Evolutionary conservation across 92 coral and sea anemone species (phyloP).

Genomic region (Paragorgia papillata): DNA sequence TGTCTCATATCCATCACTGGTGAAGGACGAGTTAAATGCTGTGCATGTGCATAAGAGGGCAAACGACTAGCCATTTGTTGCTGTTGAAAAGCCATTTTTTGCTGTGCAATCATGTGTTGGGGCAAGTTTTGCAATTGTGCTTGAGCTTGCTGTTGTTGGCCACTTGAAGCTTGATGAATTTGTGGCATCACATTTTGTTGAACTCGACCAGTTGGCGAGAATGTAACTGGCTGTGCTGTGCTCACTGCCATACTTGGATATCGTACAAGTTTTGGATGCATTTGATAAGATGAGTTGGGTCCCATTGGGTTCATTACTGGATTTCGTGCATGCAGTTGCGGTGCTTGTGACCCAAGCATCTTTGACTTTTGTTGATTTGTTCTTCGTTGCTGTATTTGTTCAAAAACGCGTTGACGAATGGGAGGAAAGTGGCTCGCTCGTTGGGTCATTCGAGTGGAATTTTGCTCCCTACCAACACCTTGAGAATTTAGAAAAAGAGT

Average conservation of each 20-base stretch:
- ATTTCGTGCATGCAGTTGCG: slow-evolving; percentile 38
- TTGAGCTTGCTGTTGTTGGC: slow-evolving; percentile 10
- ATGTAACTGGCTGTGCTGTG: slow-evolving; percentile 12
- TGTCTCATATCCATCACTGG: slow-evolving; percentile 39
- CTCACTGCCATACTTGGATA: slow-evolving; percentile 13
- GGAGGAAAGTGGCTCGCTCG: slow-evolving; percentile 13
- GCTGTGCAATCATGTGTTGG: slow-evolving; percentile 30
- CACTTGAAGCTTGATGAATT: neutral
- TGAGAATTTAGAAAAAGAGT: slow-evolving; percentile 19
- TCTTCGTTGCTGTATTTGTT: slow-evolving; percentile 41
- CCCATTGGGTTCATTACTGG: slow-evolving; percentile 14
- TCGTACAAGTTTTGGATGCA: slow-evolving; percentile 35
- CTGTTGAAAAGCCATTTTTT: neutral
- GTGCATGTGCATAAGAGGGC: slow-evolving; percentile 33
- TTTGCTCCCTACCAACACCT: slow-evolving; percentile 33
- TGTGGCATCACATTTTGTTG: slow-evolving; percentile 40
- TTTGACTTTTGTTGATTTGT: slow-evolving; percentile 23
- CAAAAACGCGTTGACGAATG: slow-evolving; percentile 17
- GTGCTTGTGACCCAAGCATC: slow-evolving; percentile 2
- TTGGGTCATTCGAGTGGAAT: slow-evolving; percentile 16
- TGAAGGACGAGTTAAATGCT: slow-evolving; percentile 11
- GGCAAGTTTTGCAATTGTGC: slow-evolving; percentile 25
- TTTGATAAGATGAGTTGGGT: slow-evolving; percentile 11
- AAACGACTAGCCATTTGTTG: slow-evolving; percentile 46
- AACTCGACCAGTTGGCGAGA: slow-evolving; percentile 17